Evolutionary conservation across 2,888 invertebrate genomes (phyloP).

Genomic region (Sylvicola fuscatus): DNA sequence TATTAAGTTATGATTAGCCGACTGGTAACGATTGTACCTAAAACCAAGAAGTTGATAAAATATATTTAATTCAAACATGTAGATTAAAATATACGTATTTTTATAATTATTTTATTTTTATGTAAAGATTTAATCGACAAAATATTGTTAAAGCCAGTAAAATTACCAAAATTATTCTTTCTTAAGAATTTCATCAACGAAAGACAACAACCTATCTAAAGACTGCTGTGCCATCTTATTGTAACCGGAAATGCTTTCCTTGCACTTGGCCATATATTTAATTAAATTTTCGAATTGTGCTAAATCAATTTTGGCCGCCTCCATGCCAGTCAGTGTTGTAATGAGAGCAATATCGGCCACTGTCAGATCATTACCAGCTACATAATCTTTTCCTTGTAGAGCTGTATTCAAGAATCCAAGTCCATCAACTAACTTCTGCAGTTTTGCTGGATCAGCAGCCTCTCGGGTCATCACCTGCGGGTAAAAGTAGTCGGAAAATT

Average conservation of each 20-base stretch:
- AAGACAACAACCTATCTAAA: too few species aligned
- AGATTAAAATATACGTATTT: too few species aligned
- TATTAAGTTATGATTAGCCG: too few species aligned
- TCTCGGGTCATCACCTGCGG: constrained; percentile 38
- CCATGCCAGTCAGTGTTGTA: constrained; percentile 46
- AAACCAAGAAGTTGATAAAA: too few species aligned
- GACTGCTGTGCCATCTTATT: too few species aligned
- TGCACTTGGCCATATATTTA: constrained; percentile 38
- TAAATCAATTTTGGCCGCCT: constrained; percentile 44
- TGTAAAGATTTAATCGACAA: too few species aligned
- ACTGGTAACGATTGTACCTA: too few species aligned
- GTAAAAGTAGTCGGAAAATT: constrained; percentile 48
- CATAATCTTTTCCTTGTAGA: constrained; percentile 41
- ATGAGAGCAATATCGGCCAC: constrained; percentile 50
- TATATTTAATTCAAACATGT: too few species aligned
- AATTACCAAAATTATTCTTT: too few species aligned
- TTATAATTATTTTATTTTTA: too few species aligned
- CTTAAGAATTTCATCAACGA: too few species aligned
- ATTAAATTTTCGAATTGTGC: constrained; percentile 43
- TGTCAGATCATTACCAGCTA: constrained; percentile 43
- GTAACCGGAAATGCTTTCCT: constrained; percentile 13
- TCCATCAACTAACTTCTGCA: constrained; percentile 39
- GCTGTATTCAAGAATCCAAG: constrained; percentile 40
- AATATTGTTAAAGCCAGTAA: too few species aligned
- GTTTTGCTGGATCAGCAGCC: constrained; percentile 42